Evolutionary conservation across 2,113 vertebrate genomes (phyloP).

Genomic region (Colistium nudipinnis): DNA sequence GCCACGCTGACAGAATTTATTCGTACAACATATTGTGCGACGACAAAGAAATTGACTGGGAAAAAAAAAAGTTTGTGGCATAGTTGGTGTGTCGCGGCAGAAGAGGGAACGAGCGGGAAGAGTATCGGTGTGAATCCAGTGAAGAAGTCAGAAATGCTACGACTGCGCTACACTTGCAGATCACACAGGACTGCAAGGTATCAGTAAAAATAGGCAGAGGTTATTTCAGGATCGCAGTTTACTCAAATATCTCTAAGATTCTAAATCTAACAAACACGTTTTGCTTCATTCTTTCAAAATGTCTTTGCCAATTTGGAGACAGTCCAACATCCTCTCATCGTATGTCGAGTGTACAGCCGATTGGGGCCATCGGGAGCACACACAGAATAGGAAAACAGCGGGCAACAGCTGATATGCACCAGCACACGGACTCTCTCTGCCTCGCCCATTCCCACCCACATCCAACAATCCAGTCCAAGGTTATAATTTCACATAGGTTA

Average conservation of each 20-base stretch:
- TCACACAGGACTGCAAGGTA: too few species aligned
- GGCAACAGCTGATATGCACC: constrained; percentile 11
- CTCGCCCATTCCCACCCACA: constrained; percentile 5
- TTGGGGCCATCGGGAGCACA: background rate
- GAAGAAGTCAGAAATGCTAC: too few species aligned
- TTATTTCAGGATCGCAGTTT: too few species aligned
- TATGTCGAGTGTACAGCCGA: background rate
- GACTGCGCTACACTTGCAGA: too few species aligned
- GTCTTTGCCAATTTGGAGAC: background rate
- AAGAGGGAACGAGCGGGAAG: background rate
- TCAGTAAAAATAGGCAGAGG: too few species aligned
- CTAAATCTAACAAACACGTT: background rate
- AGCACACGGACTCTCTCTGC: constrained; percentile 19
- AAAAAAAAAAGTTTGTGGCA: constrained; percentile 1
- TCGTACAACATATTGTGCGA: constrained; percentile 16
- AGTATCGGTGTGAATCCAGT: background rate
- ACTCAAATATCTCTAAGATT: background rate
- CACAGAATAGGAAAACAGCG: background rate
- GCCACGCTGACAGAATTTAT: constrained; percentile 45
- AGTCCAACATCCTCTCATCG: background rate
- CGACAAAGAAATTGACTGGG: constrained; percentile 11
- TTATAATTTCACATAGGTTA: constrained; percentile 51
- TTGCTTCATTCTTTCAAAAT: background rate
- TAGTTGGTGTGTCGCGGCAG: constrained; percentile 1
- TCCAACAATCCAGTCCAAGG: constrained; percentile 43